Evolutionary conservation across 2,113 vertebrate species (phyloP).

Genomic region (Engraulis encrasicolus): DNA sequence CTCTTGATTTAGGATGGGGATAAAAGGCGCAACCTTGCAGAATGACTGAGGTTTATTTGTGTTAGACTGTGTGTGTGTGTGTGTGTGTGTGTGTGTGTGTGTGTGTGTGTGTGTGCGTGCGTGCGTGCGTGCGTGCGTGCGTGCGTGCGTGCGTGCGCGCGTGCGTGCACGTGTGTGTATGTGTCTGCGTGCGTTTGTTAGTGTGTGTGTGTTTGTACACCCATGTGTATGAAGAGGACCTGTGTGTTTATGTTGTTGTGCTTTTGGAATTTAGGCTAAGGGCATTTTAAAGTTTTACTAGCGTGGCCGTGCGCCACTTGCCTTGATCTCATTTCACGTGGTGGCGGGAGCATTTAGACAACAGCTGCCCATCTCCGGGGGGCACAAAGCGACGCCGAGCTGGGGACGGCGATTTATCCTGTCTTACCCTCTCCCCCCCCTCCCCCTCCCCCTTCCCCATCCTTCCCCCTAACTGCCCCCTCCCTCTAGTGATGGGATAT

Average conservation of each 20-base stretch:
- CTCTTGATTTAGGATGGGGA: constrained; percentile 19
- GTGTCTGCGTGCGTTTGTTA: no score
- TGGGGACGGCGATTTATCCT: neutral
- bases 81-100: no score
- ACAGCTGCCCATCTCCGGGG: neutral
- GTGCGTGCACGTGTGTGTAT: no score
- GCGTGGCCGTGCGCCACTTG: neutral
- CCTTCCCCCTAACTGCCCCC: no score
- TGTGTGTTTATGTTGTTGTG: no score
- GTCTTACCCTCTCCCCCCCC: neutral
- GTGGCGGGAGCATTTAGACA: neutral
- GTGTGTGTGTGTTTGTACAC: no score
- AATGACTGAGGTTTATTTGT: constrained; percentile 22
- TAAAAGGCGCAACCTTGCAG: constrained; percentile 31
- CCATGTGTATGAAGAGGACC: no score
- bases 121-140: no score
- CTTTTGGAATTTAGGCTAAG: constrained; percentile 2
- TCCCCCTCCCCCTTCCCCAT: no score
- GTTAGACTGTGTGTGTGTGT: constrained; percentile 8
- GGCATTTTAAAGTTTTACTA: constrained; percentile 18
- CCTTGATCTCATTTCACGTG: constrained; percentile 6
- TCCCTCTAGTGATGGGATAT: no score
- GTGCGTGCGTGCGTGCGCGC: no score
- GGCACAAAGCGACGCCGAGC: neutral
- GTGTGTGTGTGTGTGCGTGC: no score